A percentile compares a stretch with the other conserved stretches of the same genome.
These are phyloP conservation scores for Cacoxenus indagator DNA, from an alignment of 2,888 invertebrate species.

Conservation along the genomic window DNA sequence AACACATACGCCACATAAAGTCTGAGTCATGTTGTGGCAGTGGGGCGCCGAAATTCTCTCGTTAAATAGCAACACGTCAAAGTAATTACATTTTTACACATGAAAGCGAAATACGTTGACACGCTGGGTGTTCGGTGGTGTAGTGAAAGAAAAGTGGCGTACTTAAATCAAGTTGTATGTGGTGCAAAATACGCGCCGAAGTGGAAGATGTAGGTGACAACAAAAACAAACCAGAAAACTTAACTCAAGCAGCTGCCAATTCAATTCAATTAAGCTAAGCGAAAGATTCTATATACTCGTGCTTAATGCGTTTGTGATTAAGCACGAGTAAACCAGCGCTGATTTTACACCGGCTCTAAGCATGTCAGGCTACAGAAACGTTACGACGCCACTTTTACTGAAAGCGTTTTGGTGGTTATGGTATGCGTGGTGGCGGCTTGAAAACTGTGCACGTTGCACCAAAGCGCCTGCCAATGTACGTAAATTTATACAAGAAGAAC, in stretches of 20 bases:
- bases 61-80: conserved; percentile 13
- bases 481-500: no score
- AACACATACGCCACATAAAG: conserved; percentile 47
- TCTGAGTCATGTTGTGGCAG: background rate
- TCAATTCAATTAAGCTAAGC: conserved; percentile 37
- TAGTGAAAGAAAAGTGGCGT: background rate
- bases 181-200: background rate
- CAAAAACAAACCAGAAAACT: conserved; percentile 3
- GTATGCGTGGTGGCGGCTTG: no score
- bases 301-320: background rate
- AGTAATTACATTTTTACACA: conserved; percentile 16
- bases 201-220: background rate
- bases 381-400: background rate
- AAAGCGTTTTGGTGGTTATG: background rate
- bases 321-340: background rate
- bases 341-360: background rate
- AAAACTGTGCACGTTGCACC: no score
- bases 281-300: background rate
- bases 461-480: no score
- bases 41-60: background rate
- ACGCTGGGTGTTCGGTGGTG: background rate
- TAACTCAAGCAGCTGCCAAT: conserved; percentile 32
- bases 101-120: background rate
- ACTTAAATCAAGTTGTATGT: conserved; percentile 3
- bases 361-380: background rate